Evolutionary conservation across 2,888 invertebrate genomes (phyloP).

Genomic region (Mellilla xanthometata): DNA sequence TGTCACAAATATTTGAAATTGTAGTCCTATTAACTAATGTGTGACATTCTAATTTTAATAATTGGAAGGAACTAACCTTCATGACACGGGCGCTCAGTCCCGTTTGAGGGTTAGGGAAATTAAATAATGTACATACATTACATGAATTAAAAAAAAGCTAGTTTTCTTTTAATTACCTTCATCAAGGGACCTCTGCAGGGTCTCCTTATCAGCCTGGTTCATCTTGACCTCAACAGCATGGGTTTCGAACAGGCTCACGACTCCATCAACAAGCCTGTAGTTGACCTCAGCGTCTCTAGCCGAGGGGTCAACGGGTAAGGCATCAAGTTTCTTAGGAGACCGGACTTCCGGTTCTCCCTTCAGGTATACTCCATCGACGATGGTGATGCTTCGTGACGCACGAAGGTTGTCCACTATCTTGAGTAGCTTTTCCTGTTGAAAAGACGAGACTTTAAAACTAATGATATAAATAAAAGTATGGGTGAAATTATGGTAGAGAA

Average conservation of each 20-base stretch:
- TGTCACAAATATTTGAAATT: too few relatives aligned
- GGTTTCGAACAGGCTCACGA: constrained; percentile 88
- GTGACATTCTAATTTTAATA: too few relatives aligned
- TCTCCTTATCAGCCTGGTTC: constrained; percentile 87
- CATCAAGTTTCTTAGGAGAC: constrained; percentile 83
- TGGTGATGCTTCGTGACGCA: constrained; percentile 70
- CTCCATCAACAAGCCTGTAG: constrained; percentile 87
- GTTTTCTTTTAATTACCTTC: constrained; percentile 83
- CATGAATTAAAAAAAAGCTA: too few relatives aligned
- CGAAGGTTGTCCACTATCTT: constrained; percentile 85
- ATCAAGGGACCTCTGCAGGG: constrained; percentile 89
- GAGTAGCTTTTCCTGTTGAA: constrained; percentile 85
- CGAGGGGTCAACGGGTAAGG: constrained; percentile 87
- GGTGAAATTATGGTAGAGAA: too few relatives aligned
- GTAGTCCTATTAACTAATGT: too few relatives aligned
- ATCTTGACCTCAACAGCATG: constrained; percentile 92
- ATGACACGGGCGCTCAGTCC: too few relatives aligned
- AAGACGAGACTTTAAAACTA: too few relatives aligned
- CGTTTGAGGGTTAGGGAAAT: too few relatives aligned
- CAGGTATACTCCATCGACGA: constrained; percentile 84
- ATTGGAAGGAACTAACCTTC: too few relatives aligned
- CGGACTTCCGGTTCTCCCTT: constrained; percentile 76
- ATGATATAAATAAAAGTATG: too few relatives aligned
- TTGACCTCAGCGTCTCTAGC: constrained; percentile 89
- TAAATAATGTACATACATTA: too few relatives aligned